Conservation (phyloP, 2,888 invertebrate genomes). For the Drosophila ochracea region DNA sequence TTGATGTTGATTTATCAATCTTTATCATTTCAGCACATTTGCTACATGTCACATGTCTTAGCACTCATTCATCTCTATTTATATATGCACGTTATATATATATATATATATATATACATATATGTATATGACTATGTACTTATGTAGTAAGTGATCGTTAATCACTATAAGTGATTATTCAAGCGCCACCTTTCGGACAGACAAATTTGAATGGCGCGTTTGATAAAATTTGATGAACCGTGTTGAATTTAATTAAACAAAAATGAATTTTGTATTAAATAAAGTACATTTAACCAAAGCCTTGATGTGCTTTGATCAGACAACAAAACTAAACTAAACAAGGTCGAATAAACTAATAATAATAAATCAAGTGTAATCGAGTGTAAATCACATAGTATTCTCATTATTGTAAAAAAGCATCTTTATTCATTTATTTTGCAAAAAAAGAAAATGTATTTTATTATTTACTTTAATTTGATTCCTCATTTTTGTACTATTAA, state of each 20-base stretch:
- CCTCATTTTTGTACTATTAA: background rate
- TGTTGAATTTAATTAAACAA: background rate
- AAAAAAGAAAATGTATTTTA: background rate
- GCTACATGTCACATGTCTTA: conserved; percentile 20
- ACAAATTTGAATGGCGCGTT: background rate
- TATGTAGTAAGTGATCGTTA: background rate
- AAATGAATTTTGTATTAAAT: background rate
- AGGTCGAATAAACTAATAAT: background rate
- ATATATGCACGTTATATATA: background rate
- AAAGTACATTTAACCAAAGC: background rate
- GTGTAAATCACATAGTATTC: background rate
- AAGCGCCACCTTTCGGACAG: background rate
- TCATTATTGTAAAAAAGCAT: background rate
- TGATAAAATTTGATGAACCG: background rate
- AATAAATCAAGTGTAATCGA: too few species aligned
- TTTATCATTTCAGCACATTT: conserved; percentile 1
- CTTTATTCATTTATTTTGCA: background rate
- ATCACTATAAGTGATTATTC: background rate
- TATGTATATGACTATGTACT: background rate
- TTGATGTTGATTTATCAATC: conserved; percentile 18
- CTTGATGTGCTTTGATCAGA: background rate
- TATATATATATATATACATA: background rate
- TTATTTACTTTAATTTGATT: background rate
- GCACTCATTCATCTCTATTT: conserved; percentile 8
- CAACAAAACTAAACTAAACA: background rate